Base-by-base conservation (phyloP, 1,140 invertebrate species). In the Subanguina moxae region DNA sequence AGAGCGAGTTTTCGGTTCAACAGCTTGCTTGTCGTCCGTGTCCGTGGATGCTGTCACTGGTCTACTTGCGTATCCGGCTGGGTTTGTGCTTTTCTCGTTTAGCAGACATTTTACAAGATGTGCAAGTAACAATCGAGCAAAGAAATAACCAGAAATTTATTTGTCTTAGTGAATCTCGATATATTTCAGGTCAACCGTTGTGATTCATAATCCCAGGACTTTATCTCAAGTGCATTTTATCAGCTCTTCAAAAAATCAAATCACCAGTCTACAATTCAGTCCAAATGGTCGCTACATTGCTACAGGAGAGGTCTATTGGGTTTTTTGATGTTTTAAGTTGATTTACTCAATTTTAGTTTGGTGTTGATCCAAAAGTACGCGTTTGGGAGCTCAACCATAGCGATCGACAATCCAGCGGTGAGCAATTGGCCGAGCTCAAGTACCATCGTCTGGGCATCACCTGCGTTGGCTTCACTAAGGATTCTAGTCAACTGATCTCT, bases 21-120 rank as follows among this genome's bases (percentile, higher is more conserved):
- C 76, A 42, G 75, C 77, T 32, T 77, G 76, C 45, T 75, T 71
- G 17, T 46, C 57, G 17, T 78, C 76, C 8, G 43, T 78, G 23
- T 73, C 78, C n/a, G 64, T 80, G 43, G 78, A 78, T 64, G 62
- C 70, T 43, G 63, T 23, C 23, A 66, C 67, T 15, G 76, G 76
- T 27, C 58, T 75, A 8, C 64, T 78, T 38, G 78, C 78, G 13
- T 78, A 78, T 67, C 75, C 76, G n/a, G 78, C 77, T n/a, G 77
- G 71, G 64, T 65, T 19, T 64, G 57, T 28, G 65, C 7, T 42
- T 28, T 43, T 65, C 21, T 30, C 23, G 17, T 28, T n/a, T 66
- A 23, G 17, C n/a, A 52, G 23, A 52, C 3, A 45, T 45, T 45
- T 45, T 45, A 45, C 43, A 52, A 15, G 17, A 52, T 52, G 3